Conservation (phyloP, 2,888 invertebrate species). For the Megalurothrips usitatus region DNA sequence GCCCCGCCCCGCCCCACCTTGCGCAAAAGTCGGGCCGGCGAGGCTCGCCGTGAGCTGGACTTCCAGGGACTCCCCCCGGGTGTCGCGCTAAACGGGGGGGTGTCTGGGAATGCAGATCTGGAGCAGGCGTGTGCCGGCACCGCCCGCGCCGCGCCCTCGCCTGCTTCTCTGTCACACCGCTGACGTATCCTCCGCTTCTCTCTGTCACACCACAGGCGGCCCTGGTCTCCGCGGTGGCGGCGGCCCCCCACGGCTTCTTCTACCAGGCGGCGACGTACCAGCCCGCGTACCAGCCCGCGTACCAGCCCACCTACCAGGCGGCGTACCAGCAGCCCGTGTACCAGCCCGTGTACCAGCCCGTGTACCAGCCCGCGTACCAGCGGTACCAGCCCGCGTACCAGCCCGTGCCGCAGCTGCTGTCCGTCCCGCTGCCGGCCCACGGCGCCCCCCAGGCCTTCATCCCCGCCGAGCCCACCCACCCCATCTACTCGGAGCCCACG, state of each 20-base stretch:
- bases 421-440: not conserved
- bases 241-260: not conserved
- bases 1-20: not conserved
- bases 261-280: not conserved
- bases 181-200: too few species aligned
- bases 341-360: not conserved
- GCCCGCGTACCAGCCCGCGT: not conserved
- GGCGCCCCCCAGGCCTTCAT: not conserved
- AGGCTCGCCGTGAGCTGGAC: not conserved
- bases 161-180: too few species aligned
- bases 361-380: not conserved
- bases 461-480: not conserved
- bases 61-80: too few species aligned
- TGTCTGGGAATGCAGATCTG: too few species aligned
- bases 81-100: too few species aligned
- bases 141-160: too few species aligned
- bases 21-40: not conserved
- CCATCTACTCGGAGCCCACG: slow-evolving; percentile 4
- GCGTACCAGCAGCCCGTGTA: not conserved
- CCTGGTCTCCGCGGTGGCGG: not conserved
- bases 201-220: not conserved
- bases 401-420: not conserved
- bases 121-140: too few species aligned
- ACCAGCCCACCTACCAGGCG: not conserved
- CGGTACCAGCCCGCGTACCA: not conserved